These are phyloP conservation scores for Merluccius polli DNA, from an alignment of 2,797 vertebrate genomes.

Conservation along the genomic window DNA sequence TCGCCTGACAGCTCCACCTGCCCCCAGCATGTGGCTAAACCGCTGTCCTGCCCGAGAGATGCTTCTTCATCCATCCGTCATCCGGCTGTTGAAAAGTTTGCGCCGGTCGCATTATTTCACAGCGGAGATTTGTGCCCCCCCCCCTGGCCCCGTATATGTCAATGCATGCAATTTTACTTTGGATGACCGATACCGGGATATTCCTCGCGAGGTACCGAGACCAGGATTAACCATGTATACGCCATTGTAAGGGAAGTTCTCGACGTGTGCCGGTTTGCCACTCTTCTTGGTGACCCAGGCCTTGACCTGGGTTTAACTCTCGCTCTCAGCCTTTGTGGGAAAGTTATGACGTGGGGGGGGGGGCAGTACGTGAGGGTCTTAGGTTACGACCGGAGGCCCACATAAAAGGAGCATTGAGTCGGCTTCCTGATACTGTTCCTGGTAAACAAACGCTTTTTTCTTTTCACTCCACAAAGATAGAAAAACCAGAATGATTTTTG, in stretches of 20 bases:
- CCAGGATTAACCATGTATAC: no score
- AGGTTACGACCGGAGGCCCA: background rate
- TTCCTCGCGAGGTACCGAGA: no score
- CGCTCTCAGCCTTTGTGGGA: background rate
- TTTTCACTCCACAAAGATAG: background rate
- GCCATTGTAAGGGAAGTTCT: no score
- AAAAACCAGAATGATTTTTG: background rate
- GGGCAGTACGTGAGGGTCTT: background rate
- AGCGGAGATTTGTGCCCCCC: slow-evolving; percentile 15
- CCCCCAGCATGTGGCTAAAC: slow-evolving; percentile 24
- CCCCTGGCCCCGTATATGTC: no score
- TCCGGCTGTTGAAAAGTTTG: slow-evolving; percentile 41
- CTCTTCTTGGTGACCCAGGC: background rate
- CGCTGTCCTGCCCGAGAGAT: background rate
- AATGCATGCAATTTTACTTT: no score
- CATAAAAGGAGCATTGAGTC: background rate
- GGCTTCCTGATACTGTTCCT: background rate
- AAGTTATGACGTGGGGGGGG: background rate
- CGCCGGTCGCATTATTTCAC: slow-evolving; percentile 17
- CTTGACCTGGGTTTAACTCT: background rate
- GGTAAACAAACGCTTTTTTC: background rate
- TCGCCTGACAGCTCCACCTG: slow-evolving; percentile 32
- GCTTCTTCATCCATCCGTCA: slow-evolving; percentile 40
- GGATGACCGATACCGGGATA: no score
- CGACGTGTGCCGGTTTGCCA: no score